These are phyloP conservation scores for Hypothenemus hampei DNA, from an alignment of 1,140 invertebrate genomes.

Conservation along the genomic window DNA sequence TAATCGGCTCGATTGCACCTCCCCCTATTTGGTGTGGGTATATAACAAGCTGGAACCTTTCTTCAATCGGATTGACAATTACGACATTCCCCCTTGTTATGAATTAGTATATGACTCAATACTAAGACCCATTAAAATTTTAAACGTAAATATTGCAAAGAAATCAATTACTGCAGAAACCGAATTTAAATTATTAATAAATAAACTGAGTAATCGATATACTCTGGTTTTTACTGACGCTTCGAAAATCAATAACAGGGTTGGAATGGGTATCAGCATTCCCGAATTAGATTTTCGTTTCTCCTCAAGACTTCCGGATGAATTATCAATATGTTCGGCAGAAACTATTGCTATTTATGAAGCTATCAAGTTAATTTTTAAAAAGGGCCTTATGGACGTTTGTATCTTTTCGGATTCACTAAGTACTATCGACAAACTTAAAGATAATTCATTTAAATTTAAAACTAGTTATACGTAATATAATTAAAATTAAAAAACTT, in stretches of 20 bases:
- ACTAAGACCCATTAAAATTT: background rate
- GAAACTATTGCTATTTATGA: constrained; percentile 21
- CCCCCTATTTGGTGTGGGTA: background rate
- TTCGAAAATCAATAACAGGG: constrained; percentile 6
- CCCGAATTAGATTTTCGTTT: constrained; percentile 2
- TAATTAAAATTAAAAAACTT: too few species aligned
- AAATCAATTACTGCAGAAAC: background rate
- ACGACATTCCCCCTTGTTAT: constrained; percentile 1
- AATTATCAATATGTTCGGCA: constrained; percentile 7
- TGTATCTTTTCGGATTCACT: constrained; percentile 22
- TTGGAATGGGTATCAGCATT: constrained; percentile 5
- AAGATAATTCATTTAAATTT: too few species aligned
- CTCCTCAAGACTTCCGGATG: constrained; percentile 6
- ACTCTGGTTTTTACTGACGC: constrained; percentile 17
- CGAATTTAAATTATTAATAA: background rate
- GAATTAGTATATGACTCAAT: background rate
- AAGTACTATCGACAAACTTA: constrained; percentile 17
- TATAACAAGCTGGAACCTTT: background rate
- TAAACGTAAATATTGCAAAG: background rate
- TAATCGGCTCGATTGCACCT: background rate
- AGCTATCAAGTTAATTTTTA: background rate
- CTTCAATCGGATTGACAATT: constrained; percentile 1
- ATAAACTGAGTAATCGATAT: background rate
- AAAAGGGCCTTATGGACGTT: constrained; percentile 14
- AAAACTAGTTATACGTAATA: too few species aligned